Evolutionary conservation across 1,140 invertebrate species (phyloP).

Genomic region (Macrotrachela quadricornifera): DNA sequence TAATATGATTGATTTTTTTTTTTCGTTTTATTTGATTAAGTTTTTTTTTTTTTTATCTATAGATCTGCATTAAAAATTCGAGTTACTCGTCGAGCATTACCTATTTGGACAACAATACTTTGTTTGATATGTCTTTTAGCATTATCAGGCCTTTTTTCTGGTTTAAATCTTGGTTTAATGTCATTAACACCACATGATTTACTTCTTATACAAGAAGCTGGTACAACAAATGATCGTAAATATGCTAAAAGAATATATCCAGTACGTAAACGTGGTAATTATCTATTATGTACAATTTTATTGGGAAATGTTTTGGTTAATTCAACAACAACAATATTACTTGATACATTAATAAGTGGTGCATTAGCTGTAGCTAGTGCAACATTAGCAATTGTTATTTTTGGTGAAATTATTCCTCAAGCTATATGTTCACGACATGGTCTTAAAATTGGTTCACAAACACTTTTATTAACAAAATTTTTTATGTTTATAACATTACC

Average conservation of each 20-base stretch:
- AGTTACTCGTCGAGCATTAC: neutral
- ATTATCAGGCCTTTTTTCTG: constrained; percentile 5
- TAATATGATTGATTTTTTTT: too few species aligned
- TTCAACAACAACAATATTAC: constrained; percentile 75
- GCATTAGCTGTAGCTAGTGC: constrained; percentile 46
- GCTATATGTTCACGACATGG: constrained; percentile 81
- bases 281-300: constrained; percentile 71
- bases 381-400: constrained; percentile 74
- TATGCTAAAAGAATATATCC: constrained; percentile 51
- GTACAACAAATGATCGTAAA: neutral
- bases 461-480: constrained; percentile 70
- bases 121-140: neutral
- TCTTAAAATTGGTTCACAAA: constrained; percentile 77
- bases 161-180: constrained; percentile 9
- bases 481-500: constrained; percentile 87
- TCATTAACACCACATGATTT: constrained; percentile 2
- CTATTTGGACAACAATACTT: constrained; percentile 1
- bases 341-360: constrained; percentile 73
- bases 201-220: constrained; percentile 1
- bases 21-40: too few species aligned
- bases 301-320: constrained; percentile 94
- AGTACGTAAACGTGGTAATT: constrained; percentile 75
- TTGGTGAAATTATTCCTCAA: constrained; percentile 84
- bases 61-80: too few species aligned
- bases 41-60: too few species aligned